A percentile compares a stretch with the other conserved stretches of the same genome.
Evolutionary conservation across 2,113 vertebrate species (phyloP).

Genomic region (mouse (Mus musculus)): DNA sequence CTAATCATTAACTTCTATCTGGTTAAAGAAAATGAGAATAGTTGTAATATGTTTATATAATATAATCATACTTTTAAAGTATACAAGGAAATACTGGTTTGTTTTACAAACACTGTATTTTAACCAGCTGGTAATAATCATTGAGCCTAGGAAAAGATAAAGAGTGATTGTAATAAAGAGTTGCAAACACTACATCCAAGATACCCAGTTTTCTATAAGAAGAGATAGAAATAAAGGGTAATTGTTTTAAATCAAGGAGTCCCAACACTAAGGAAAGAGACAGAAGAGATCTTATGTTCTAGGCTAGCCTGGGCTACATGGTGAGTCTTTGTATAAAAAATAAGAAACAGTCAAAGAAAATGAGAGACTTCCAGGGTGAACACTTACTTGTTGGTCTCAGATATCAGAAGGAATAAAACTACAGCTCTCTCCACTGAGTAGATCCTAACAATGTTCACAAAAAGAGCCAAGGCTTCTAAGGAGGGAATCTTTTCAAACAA

Average conservation of each 20-base stretch:
- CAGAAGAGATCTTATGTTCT: not conserved
- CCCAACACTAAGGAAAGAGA: not conserved
- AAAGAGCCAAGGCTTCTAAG: not conserved
- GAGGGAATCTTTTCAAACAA: not conserved
- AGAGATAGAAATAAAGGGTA: not conserved
- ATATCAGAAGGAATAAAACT: constrained; percentile 26
- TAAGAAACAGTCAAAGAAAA: not conserved
- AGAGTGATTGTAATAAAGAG: not conserved
- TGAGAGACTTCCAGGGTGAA: constrained; percentile 2
- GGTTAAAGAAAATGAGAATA: not conserved
- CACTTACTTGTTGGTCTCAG: not conserved
- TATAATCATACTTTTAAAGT: not conserved
- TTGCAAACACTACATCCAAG: not conserved
- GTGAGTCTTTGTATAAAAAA: no score
- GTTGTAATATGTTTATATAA: not conserved
- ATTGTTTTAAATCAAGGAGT: not conserved
- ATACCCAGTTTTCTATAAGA: not conserved
- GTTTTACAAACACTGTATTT: not conserved
- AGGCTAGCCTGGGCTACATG: not conserved
- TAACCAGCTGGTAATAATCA: not conserved
- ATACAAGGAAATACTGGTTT: not conserved
- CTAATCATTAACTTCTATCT: not conserved
- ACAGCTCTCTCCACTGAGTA: not conserved
- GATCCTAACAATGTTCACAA: not conserved
- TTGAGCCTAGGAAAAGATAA: not conserved